Percentiles rank a stretch among this genome's conserved stretches.
phyloP scores from a whole-genome alignment of 92 coral and sea anemone species.

The Siderastrea siderea region DNA sequence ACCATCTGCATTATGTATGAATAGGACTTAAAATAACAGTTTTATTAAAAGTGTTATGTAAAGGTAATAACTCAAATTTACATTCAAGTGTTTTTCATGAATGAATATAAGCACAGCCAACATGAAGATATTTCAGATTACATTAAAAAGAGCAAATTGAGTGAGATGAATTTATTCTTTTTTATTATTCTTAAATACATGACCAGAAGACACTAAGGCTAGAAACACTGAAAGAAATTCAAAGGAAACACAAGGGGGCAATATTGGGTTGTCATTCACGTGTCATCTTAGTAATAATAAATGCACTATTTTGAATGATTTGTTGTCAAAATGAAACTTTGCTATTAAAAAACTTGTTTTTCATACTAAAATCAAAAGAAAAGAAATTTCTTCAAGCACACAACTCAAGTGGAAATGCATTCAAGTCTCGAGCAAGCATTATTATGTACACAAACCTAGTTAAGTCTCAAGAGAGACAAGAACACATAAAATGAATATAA shows the following conservation, averaged over 20 bases:
- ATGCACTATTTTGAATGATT: neutral
- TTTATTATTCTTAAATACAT: too few species aligned
- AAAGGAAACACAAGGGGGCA: neutral
- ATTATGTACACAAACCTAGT: too few species aligned
- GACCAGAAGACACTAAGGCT: neutral
- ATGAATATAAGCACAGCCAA: neutral
- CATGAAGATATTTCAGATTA: too few species aligned
- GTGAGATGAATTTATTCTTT: neutral
- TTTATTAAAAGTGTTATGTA: slow-evolving; percentile 1
- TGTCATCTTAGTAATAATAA: neutral
- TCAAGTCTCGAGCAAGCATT: too few species aligned
- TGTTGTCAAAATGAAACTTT: neutral
- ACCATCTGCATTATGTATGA: slow-evolving; percentile 26
- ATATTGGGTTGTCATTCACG: neutral
- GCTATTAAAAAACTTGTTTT: slow-evolving; percentile 2
- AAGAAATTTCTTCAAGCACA: neutral
- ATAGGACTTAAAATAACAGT: slow-evolving; percentile 6
- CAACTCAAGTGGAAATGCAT: too few species aligned
- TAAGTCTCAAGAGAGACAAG: too few species aligned
- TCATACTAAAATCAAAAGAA: neutral
- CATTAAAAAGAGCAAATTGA: neutral
- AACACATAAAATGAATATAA: too few species aligned
- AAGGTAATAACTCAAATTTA: neutral
- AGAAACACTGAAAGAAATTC: neutral
- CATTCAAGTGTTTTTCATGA: neutral